Percentiles rank a stretch among this genome's conserved stretches.
Conservation (phyloP, 2,888 invertebrate genomes). For the Rapana venosa region DNA sequence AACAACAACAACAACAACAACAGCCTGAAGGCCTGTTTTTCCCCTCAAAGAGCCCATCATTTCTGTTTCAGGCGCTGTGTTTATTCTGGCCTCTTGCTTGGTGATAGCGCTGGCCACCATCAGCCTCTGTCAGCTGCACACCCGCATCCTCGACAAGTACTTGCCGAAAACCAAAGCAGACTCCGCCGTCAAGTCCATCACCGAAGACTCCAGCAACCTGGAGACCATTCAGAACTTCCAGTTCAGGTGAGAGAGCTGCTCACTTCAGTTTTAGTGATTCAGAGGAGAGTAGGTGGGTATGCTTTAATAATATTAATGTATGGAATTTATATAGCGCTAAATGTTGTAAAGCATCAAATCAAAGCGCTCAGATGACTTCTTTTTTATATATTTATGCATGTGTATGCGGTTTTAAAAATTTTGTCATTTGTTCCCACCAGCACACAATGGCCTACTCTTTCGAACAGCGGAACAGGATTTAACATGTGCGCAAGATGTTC, state of each 20-base stretch:
- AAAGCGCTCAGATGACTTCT: not conserved
- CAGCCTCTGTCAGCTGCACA: slow-evolving; percentile 70
- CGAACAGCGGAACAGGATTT: too few species aligned
- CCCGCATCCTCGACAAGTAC: slow-evolving; percentile 67
- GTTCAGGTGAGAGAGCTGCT: slow-evolving; percentile 61
- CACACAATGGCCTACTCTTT: too few species aligned
- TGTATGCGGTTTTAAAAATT: too few species aligned
- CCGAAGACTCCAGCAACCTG: slow-evolving; percentile 58
- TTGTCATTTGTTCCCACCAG: too few species aligned
- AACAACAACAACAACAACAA: too few species aligned
- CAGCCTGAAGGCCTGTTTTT: too few species aligned
- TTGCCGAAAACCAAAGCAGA: slow-evolving; percentile 59
- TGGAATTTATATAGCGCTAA: too few species aligned
- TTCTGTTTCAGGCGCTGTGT: slow-evolving; percentile 64
- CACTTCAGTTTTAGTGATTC: not conserved
- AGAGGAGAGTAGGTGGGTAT: too few species aligned
- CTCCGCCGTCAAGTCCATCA: slow-evolving; percentile 34
- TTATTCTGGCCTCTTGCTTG: slow-evolving; percentile 65
- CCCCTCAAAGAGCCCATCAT: not conserved
- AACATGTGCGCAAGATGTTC: too few species aligned
- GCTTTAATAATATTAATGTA: too few species aligned
- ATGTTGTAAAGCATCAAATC: too few species aligned
- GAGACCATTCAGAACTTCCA: slow-evolving; percentile 70
- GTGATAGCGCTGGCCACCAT: slow-evolving; percentile 65
- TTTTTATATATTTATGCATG: not conserved